phyloP scores from a whole-genome alignment of 2,113 vertebrate species.

The Platycercus adscitus region DNA sequence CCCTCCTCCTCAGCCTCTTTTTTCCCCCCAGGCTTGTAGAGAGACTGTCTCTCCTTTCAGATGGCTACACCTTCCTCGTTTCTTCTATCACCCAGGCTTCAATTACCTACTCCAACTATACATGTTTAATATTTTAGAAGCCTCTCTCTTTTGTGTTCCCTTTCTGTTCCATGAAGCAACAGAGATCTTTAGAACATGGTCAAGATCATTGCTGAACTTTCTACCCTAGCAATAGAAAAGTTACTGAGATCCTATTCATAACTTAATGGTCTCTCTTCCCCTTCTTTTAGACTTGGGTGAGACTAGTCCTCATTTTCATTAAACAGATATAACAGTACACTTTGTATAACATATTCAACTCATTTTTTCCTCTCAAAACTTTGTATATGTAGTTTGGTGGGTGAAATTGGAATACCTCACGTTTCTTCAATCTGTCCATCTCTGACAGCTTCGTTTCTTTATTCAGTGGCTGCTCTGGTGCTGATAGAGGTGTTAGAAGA shows the following conservation, averaged over 20 bases:
- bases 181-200: not conserved
- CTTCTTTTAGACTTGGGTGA: not conserved
- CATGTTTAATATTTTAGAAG: not conserved
- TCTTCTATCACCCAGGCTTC: not conserved
- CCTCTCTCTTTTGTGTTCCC: not conserved
- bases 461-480: conserved; percentile 32
- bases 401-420: conserved; percentile 4
- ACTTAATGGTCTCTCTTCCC: not conserved
- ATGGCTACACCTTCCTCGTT: not conserved
- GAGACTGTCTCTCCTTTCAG: not conserved
- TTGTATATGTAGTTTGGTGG: conserved; percentile 8
- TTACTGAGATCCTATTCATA: not conserved
- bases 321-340: not conserved
- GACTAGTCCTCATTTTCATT: not conserved
- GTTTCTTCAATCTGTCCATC: conserved; percentile 21
- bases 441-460: not conserved
- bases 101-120: not conserved
- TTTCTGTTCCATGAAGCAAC: not conserved
- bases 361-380: not conserved
- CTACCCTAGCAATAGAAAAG: not conserved
- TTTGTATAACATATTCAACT: not conserved
- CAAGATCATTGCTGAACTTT: not conserved
- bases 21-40: not conserved
- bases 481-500: conserved; percentile 43
- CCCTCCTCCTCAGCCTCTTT: not conserved